Percentiles rank a stretch among this genome's conserved stretches.
These are phyloP conservation scores for Anolis sagrei DNA, from an alignment of 2,113 vertebrate genomes.

Conservation along the genomic window DNA sequence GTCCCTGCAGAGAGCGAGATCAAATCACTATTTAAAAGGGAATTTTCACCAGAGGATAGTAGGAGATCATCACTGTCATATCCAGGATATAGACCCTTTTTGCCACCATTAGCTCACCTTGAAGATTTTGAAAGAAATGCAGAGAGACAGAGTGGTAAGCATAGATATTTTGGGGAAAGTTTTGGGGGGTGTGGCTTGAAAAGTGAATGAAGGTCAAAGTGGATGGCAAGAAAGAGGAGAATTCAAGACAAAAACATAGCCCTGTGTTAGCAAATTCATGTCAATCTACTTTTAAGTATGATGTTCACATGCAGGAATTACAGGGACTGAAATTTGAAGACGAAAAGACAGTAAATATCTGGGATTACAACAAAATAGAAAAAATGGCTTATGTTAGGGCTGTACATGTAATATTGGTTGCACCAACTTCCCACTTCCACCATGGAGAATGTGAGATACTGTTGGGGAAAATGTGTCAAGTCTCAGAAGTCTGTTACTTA, in stretches of 20 bases:
- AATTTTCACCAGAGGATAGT: neutral
- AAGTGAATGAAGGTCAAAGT: neutral
- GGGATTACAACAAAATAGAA: neutral
- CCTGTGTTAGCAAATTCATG: neutral
- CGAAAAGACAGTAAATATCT: neutral
- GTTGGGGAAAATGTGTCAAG: neutral
- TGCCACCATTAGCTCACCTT: neutral
- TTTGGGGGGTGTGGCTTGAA: neutral
- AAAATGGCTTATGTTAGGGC: neutral
- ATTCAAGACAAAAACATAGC: neutral
- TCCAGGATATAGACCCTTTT: neutral
- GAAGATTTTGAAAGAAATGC: neutral
- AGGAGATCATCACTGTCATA: neutral
- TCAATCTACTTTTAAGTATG: neutral
- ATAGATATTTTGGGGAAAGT: neutral
- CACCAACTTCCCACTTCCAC: neutral
- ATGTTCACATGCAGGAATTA: neutral
- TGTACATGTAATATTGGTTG: no score
- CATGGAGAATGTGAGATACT: neutral
- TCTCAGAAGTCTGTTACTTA: neutral
- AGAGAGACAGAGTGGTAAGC: conserved; percentile 1
- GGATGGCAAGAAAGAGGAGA: neutral
- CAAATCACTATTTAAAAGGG: neutral
- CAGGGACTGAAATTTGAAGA: neutral
- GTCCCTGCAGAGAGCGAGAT: conserved; percentile 19